Base-by-base conservation (phyloP, 2,797 vertebrate species). In the Silurus aristotelis region DNA sequence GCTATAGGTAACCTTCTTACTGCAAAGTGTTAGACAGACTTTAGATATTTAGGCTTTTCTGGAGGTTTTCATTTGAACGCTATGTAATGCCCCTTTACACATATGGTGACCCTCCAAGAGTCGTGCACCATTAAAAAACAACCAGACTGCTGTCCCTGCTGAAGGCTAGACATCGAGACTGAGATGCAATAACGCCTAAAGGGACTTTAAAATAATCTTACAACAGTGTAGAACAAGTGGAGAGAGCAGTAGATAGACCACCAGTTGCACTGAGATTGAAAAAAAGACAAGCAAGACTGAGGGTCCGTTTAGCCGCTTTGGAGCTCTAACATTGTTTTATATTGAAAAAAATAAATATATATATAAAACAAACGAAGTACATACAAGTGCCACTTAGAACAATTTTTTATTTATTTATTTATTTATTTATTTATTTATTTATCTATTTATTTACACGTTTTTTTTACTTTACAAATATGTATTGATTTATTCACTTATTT, bases 371-470 rank as follows among this genome's bases (percentile, higher is more conserved):
- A 84, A 52, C 80, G 73, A 82, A 85, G 78, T 89, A 87, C 88
- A 90, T 92, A 90, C 90, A 95, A 95, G 94, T 95, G 95, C 94
- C 93, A 94, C 93, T 96, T 94, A 92, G 70, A 87, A 66, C 90
- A 52, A 1, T 52, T 52, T 7, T 84, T 82, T 52, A 86, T 77
- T 95, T 94, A 95, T 94, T 94, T 94, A 96, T 95, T 94, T 93
- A 94, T 95, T 43, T 85, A 88, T 86, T 85, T 80, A 80, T 95
- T 91, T 94, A 96, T 71, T 31, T 84, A 7, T 88, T 86, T 95
- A 93, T 93, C 93, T 94, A 92, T 93, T 89, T 92, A 93, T 94
- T 93, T 93, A 93, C 48, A 52, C 48, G 6, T 94, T 94, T 93
- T 94, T 93, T 93, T 92, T 93, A 91, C 93, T 87, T 94, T 52